A percentile compares a stretch with the other conserved stretches of the same genome.
These are phyloP conservation scores for Periophthalmodon schlosseri DNA, from an alignment of 2,113 vertebrate species.

Conservation along the genomic window DNA sequence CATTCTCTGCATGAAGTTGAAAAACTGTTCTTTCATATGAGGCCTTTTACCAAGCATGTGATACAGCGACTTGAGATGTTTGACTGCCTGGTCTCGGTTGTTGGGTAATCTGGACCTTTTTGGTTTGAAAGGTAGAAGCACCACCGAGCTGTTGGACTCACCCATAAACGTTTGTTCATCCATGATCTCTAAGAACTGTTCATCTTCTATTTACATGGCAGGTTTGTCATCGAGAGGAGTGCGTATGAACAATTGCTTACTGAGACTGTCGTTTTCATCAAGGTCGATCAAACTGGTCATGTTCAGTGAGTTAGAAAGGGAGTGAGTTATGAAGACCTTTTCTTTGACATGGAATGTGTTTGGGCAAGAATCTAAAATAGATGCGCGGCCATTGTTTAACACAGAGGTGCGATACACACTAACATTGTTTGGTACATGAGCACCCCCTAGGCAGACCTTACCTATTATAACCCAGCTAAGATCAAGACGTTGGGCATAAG, in stretches of 20 bases:
- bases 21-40: not conserved
- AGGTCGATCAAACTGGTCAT: not conserved
- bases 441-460: no score
- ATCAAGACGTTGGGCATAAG: not conserved
- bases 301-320: not conserved
- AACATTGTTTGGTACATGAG: no score
- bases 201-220: not conserved
- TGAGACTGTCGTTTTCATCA: not conserved
- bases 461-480: no score
- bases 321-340: not conserved
- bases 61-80: not conserved
- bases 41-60: not conserved
- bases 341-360: not conserved
- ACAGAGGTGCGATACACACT: not conserved
- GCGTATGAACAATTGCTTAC: not conserved
- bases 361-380: not conserved
- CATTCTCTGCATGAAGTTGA: slow-evolving; percentile 1
- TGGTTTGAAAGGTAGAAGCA: not conserved
- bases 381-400: not conserved
- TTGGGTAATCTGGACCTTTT: not conserved
- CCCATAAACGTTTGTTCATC: not conserved
- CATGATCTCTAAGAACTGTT: not conserved
- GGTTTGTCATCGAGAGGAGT: not conserved
- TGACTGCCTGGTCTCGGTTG: not conserved
- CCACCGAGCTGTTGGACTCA: not conserved